Evolutionary conservation across 2,113 vertebrate genomes (phyloP), one percentile per base, ranked within the genome.

Genomic region (Petrocephalus microphthalmus): DNA sequence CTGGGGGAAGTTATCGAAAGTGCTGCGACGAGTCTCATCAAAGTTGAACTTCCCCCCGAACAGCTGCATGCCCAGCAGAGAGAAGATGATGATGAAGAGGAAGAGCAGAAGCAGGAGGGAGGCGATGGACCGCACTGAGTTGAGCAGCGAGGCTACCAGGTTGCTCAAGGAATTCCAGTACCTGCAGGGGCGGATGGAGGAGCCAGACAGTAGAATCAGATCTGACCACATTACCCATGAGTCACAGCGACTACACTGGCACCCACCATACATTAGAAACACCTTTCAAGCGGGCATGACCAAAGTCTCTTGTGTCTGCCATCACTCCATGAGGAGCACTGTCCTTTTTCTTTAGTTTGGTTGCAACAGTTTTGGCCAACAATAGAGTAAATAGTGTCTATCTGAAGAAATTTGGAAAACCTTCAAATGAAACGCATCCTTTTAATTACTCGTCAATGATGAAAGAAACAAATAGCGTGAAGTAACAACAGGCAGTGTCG

Each of bases 81-180:
- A 99, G 95, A 99, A 99, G 95, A 99, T 99, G 95, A 99, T 99
- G 96, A 99, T 99, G 96, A 99, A 99, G 94, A 99, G 98, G 95
- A 99, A 99, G 91, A 99, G 97, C 13, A 99, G 97, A 71, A 99
- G 96, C 91, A 99, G 90, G 90, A 99, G 95, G 89, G 98, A 99
- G 84, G 98, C 98, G 7, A 99, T 99, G 94, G 98, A 99, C 85
- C 98, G 97, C n/a, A 99, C 98, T 0, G 98, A 99, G 92, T 99
- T 99, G 88, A 99, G 95, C 89, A 99, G 93, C 0, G 98, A 99
- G 0, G 98, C 98, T 95, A 99, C 98, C 54, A 99, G 95, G 92
- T 99, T 99, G 95, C 98, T 99, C 92, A 99, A 93, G 87, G 98
- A 99, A 92, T 99, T 99, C 98, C 98, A 99, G 92, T 99, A 99